Base-by-base conservation (phyloP, 1,140 invertebrate genomes). In the Pseudomyrmex concolor region DNA sequence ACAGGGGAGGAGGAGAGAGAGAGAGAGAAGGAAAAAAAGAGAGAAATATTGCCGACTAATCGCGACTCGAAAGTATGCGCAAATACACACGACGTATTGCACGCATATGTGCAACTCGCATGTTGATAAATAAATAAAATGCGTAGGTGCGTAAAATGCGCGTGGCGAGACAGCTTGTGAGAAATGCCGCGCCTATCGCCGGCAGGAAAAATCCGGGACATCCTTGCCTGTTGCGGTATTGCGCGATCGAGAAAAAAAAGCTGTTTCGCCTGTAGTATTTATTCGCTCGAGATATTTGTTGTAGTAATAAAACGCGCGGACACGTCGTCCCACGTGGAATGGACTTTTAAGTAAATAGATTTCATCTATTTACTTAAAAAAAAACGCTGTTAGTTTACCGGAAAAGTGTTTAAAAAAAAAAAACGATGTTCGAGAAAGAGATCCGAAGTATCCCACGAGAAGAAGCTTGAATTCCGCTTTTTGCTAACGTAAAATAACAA, bases 131-230 rank as follows among this genome's bases (percentile, higher is more conserved):
- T 82, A 73, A 73, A 74, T 72, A 82, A 7, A 74, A 51, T 54
- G 78, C 78, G 71, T 74, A 74, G 71, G 78, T 45, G 68, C 48
- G 45, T 22, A 25, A 51, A 63, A 5, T 34, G 34, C 19, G 57
- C 54, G 74, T 22, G 13, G 76, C 76, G 43, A 73, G 25, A 45
- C 74, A 34, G 2, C 54, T 17, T 12, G 54, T 12, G 54, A 70
- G 76, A 66, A 80, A 80, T 80, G 76, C 45, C 66, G 66, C 76
- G 63, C 25, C 51, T 8, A 12, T 12, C 15, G 57, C 43, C n/a
- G n/a, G 34, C 5, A 7, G 43, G 22, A 80, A 80, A 71, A 80
- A 80, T 80, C 54, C 76, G 43, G 76, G 76, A 80, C 76, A 80
- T 80, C 76, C 66, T 80, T 70, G 43, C 51, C n/a, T n/a, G 59